Base-by-base conservation (phyloP, 1,140 invertebrate species). In the Drosophila guanche region DNA sequence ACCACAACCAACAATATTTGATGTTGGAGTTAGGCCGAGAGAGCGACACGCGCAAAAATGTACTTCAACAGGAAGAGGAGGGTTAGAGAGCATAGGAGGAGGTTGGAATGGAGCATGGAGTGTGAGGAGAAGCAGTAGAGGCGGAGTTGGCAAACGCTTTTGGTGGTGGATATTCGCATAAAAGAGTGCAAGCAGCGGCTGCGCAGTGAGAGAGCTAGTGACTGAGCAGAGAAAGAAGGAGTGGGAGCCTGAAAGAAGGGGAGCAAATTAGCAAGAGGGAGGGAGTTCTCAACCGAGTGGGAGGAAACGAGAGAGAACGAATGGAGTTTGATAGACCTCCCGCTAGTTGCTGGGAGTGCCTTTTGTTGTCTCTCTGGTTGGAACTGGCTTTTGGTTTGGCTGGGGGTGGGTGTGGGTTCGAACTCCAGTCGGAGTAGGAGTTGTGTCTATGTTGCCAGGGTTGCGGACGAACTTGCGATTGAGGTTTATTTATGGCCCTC, bases 401-500 rank as follows among this genome's bases (percentile, higher is more conserved):
- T 61, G 47, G 60, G 65, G 4, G 41, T 29, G 33, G n/a, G 25
- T 20, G 14, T 45, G 42, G 52, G 43, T 27, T 42, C 25, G 37
- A 43, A 37, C 10, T 37, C 1, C 10, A 37, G 33, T 37, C 10
- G 23, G 20, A 55, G 52, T 12, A 14, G n/a, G 45, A 37, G 50
- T 46, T n/a, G 20, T 4, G 33, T 37, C 45, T 27, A 50, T 37
- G 79, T 84, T 84, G 81, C 75, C 79, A 60, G 73, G 79, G 51
- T 48, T 69, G 80, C 63, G 58, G 52, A 25, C 42, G 46, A 47
- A 29, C 23, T 51, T 76, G 61, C 76, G 80, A 73, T 85, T 85
- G 81, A 85, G 80, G 81, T 85, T 85, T 85, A 85, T 85, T 85
- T 85, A 85, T 85, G 81, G 83, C 81, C 83, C 83, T 75, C 81